Conservation (phyloP, 2,888 invertebrate species). For the Cephus pygmeus region DNA sequence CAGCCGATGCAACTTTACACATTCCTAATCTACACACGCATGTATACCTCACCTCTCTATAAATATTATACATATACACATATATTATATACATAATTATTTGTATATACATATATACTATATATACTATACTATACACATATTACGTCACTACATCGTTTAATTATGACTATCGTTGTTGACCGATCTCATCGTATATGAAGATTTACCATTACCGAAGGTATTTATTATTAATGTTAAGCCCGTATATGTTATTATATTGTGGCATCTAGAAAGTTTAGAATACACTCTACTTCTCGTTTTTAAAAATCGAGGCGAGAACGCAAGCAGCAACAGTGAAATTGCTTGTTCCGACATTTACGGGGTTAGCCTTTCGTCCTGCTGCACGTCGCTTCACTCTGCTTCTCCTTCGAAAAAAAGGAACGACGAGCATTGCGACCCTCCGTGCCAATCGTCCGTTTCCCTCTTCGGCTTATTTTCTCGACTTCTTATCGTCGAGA, state of each 20-base stretch:
- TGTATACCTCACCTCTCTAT: slow-evolving; percentile 7
- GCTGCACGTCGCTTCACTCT: not conserved
- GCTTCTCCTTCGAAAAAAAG: not conserved
- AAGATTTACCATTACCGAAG: slow-evolving; percentile 13
- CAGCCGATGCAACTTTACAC: not conserved
- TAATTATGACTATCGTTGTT: slow-evolving; percentile 14
- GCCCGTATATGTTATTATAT: slow-evolving; percentile 16
- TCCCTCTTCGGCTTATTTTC: not conserved
- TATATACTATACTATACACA: slow-evolving; percentile 1
- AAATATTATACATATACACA: slow-evolving; percentile 1
- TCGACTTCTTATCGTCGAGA: not conserved
- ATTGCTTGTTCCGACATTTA: not conserved
- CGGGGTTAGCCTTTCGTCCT: not conserved
- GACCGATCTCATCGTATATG: slow-evolving; percentile 10
- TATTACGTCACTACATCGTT: slow-evolving; percentile 3
- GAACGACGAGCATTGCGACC: not conserved
- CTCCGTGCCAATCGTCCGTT: not conserved
- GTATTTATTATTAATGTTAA: slow-evolving; percentile 11
- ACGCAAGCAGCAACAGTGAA: slow-evolving; percentile 1
- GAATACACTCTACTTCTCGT: slow-evolving; percentile 8
- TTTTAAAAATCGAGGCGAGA: slow-evolving; percentile 5
- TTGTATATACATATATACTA: slow-evolving; percentile 2
- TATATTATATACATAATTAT: slow-evolving; percentile 1
- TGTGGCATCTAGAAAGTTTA: slow-evolving; percentile 19
- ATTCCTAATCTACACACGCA: not conserved